A percentile compares a stretch with the other conserved stretches of the same genome.
Evolutionary conservation across 2,888 invertebrate species (phyloP).

Genomic region (Drosophila helvetica): DNA sequence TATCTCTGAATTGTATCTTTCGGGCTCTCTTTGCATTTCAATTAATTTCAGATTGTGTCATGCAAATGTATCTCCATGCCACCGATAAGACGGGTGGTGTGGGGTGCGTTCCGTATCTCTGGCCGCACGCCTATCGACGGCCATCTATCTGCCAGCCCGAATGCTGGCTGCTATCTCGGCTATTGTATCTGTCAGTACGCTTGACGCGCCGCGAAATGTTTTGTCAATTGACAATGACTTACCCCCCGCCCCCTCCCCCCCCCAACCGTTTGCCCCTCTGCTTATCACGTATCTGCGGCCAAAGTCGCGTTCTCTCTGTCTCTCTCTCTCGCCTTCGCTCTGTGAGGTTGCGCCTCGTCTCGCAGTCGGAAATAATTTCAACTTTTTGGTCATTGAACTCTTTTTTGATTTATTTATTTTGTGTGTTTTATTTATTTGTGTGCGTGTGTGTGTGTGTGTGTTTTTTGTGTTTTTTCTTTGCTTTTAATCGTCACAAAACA

Average conservation of each 20-base stretch:
- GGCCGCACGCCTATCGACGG: constrained; percentile 57
- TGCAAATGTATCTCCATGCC: constrained; percentile 64
- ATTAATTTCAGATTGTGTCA: constrained; percentile 57
- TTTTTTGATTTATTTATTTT: constrained; percentile 66
- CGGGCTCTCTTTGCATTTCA: constrained; percentile 50
- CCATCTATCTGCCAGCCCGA: constrained; percentile 27
- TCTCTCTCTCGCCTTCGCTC: constrained; percentile 26
- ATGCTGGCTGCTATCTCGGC: constrained; percentile 30
- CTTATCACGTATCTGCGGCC: constrained; percentile 10
- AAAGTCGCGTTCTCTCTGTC: constrained; percentile 3
- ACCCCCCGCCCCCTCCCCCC: constrained; percentile 1
- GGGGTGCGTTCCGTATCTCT: neutral
- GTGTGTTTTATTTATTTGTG: no score
- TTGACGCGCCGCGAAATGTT: constrained; percentile 27
- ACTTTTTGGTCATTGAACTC: constrained; percentile 78
- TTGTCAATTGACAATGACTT: neutral
- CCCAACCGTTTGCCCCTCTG: constrained; percentile 10
- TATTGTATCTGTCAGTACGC: constrained; percentile 57
- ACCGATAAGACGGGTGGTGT: constrained; percentile 24
- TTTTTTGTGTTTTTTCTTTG: constrained; percentile 20
- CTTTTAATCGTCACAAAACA: constrained; percentile 51
- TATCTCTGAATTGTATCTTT: constrained; percentile 11
- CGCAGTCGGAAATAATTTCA: constrained; percentile 71
- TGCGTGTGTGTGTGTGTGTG: no score
- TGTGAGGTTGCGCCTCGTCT: constrained; percentile 16